These are phyloP conservation scores for Mugil cephalus DNA, from an alignment of 2,113 vertebrate species.

Conservation along the genomic window DNA sequence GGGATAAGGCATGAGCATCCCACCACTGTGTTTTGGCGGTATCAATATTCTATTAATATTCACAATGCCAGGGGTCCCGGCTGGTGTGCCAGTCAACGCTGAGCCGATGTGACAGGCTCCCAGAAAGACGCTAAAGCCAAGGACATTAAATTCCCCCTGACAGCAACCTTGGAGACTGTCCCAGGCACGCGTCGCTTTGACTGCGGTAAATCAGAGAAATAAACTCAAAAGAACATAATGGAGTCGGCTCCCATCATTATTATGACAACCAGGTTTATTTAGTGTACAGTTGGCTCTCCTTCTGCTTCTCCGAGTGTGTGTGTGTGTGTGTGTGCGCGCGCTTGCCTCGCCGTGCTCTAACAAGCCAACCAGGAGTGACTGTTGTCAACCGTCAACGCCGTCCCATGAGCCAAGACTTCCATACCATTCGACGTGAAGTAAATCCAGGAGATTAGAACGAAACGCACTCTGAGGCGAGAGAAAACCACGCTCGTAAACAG, in stretches of 20 bases:
- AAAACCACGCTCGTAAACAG: constrained; percentile 19
- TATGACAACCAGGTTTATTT: constrained; percentile 83
- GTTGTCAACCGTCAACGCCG: constrained; percentile 62
- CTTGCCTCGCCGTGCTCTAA: constrained; percentile 54
- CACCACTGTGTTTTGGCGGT: constrained; percentile 87
- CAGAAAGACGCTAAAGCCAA: constrained; percentile 85
- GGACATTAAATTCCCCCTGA: constrained; percentile 89
- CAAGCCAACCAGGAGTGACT: constrained; percentile 66
- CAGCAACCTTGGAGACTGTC: constrained; percentile 90
- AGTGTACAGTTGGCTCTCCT: constrained; percentile 72
- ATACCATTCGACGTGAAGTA: constrained; percentile 16
- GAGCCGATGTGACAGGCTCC: constrained; percentile 88
- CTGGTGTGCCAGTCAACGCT: constrained; percentile 85
- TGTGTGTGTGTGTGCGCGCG: constrained; percentile 12
- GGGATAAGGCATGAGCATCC: constrained; percentile 44
- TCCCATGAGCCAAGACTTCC: constrained; percentile 38
- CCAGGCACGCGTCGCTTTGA: constrained; percentile 73
- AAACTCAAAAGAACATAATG: constrained; percentile 85
- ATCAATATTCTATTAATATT: constrained; percentile 96
- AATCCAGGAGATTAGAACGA: constrained; percentile 51
- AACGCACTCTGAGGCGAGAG: constrained; percentile 22
- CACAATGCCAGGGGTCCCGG: constrained; percentile 89
- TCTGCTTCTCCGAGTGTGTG: constrained; percentile 26
- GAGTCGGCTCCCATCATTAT: constrained; percentile 82
- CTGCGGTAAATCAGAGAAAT: constrained; percentile 84